These are phyloP conservation scores for Caiman crocodilus DNA, from an alignment of 2,797 vertebrate genomes.

Conservation along the genomic window DNA sequence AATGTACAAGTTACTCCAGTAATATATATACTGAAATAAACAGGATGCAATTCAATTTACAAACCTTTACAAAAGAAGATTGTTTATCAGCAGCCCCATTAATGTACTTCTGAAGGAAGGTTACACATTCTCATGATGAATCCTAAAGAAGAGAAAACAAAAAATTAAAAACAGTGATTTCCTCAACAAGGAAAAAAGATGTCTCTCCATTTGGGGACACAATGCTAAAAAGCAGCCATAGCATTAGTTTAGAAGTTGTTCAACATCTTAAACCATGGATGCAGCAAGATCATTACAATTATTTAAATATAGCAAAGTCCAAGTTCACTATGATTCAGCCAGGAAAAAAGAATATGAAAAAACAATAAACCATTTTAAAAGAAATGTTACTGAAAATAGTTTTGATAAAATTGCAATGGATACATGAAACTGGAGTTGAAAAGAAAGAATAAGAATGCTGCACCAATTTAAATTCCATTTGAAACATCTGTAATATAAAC, in stretches of 20 bases:
- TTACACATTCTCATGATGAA: slow-evolving; percentile 29
- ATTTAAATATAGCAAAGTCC: slow-evolving; percentile 10
- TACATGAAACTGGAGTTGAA: slow-evolving; percentile 20
- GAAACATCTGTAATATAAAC: slow-evolving; percentile 59
- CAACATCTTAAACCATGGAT: background rate
- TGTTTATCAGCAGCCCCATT: background rate
- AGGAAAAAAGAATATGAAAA: slow-evolving; percentile 17
- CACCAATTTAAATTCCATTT: slow-evolving; percentile 67
- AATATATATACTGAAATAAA: background rate
- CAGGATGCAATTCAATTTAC: slow-evolving; percentile 23
- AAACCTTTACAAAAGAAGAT: slow-evolving; percentile 38
- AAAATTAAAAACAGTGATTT: background rate
- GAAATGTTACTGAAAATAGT: slow-evolving; percentile 15
- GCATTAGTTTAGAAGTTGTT: slow-evolving; percentile 36
- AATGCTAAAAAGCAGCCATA: slow-evolving; percentile 20
- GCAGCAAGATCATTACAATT: slow-evolving; percentile 15
- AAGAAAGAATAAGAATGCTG: slow-evolving; percentile 36
- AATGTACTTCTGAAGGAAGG: background rate
- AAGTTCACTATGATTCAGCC: background rate
- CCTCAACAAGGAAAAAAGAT: slow-evolving; percentile 38
- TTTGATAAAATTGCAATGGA: slow-evolving; percentile 25
- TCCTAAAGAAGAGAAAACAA: slow-evolving; percentile 40
- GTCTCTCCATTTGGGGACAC: slow-evolving; percentile 19
- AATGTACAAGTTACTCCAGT: background rate
- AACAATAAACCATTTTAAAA: slow-evolving; percentile 23